A percentile compares a stretch with the other conserved stretches of the same genome.
Evolutionary conservation across 1,140 invertebrate species (phyloP).

Genomic region (Drosophila albomicans): DNA sequence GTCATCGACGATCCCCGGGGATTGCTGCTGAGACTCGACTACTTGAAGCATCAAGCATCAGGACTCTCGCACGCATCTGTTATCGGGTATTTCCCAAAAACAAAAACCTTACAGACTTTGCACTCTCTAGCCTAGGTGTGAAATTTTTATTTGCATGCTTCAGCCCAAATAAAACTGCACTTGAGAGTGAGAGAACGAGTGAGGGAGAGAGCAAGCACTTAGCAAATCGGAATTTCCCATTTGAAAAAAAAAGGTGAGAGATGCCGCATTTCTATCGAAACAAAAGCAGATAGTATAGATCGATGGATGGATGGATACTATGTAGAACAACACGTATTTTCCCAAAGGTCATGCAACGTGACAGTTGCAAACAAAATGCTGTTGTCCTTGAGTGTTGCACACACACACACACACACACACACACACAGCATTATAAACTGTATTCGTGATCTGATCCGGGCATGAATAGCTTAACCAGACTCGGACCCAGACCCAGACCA

Average conservation of each 20-base stretch:
- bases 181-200: too few relatives aligned
- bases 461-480: constrained; percentile 19
- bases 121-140: constrained; percentile 58
- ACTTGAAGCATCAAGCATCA: constrained; percentile 7
- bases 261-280: constrained; percentile 43
- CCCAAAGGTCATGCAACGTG: constrained; percentile 70
- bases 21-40: constrained; percentile 1
- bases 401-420: background rate
- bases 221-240: constrained; percentile 69
- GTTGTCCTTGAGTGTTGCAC: constrained; percentile 58
- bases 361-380: constrained; percentile 43
- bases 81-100: constrained; percentile 46
- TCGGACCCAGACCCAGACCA: background rate
- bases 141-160: constrained; percentile 83
- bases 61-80: background rate
- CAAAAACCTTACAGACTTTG: background rate
- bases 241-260: constrained; percentile 68
- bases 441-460: constrained; percentile 2
- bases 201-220: background rate
- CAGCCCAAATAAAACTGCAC: constrained; percentile 30
- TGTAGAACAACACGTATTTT: constrained; percentile 66
- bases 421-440: constrained; percentile 5
- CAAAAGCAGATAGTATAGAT: constrained; percentile 22
- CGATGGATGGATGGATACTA: constrained; percentile 24
- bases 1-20: constrained; percentile 25